phyloP scores from a whole-genome alignment of 1,140 invertebrate species.

The Tetranychus urticae region DNA sequence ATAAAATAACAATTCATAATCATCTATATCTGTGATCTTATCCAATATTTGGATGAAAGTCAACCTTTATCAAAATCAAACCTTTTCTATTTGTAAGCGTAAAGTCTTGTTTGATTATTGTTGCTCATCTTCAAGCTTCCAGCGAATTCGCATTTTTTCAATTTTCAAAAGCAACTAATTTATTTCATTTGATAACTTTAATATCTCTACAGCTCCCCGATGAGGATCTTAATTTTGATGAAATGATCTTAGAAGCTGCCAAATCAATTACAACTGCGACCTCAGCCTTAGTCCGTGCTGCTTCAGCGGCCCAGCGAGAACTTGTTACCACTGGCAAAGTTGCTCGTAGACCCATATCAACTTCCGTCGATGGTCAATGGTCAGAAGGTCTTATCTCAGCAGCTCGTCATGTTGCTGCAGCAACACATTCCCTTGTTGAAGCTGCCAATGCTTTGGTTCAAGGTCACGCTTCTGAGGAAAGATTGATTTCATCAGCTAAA shows the following conservation, averaged over 20 bases:
- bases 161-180: background rate
- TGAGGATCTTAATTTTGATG: slow-evolving; percentile 79
- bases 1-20: too few relatives aligned
- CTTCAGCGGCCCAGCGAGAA: slow-evolving; percentile 80
- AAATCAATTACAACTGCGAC: slow-evolving; percentile 93
- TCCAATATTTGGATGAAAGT: too few relatives aligned
- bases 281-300: slow-evolving; percentile 81
- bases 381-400: slow-evolving; percentile 92
- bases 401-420: slow-evolving; percentile 78
- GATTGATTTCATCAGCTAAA: slow-evolving; percentile 84
- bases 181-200: background rate
- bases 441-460: slow-evolving; percentile 89
- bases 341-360: slow-evolving; percentile 44
- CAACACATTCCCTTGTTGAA: slow-evolving; percentile 88
- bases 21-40: too few relatives aligned
- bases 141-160: background rate
- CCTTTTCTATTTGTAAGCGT: too few relatives aligned
- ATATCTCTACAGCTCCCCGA: slow-evolving; percentile 27
- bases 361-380: slow-evolving; percentile 92
- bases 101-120: too few relatives aligned
- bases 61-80: too few relatives aligned
- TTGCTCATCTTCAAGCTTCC: too few relatives aligned
- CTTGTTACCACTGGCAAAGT: slow-evolving; percentile 58
- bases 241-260: slow-evolving; percentile 93
- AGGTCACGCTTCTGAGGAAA: slow-evolving; percentile 78